These are phyloP conservation scores for Caenorhabditis tropicalis DNA, from an alignment of 1,140 invertebrate species.

Conservation along the genomic window DNA sequence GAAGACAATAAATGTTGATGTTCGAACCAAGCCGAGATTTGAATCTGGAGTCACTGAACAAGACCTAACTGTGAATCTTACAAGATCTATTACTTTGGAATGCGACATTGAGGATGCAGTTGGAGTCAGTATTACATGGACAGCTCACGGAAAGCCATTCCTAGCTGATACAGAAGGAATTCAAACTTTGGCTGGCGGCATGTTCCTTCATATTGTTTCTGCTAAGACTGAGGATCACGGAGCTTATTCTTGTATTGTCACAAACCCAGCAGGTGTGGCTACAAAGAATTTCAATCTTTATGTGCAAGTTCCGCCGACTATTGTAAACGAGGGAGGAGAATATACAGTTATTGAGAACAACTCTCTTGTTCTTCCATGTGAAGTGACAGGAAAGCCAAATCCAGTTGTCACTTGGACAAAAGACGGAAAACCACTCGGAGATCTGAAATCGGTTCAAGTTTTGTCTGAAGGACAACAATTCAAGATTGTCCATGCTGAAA, in stretches of 20 bases:
- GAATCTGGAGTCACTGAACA: background rate
- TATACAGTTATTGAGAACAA: slow-evolving; percentile 65
- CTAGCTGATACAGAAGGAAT: slow-evolving; percentile 28
- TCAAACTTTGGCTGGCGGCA: slow-evolving; percentile 51
- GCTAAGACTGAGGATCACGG: slow-evolving; percentile 74
- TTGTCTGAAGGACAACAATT: slow-evolving; percentile 61
- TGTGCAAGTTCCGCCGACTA: slow-evolving; percentile 69
- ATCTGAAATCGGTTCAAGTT: slow-evolving; percentile 54
- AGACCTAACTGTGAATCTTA: slow-evolving; percentile 50
- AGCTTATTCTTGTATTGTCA: slow-evolving; percentile 54
- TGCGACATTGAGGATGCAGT: slow-evolving; percentile 52
- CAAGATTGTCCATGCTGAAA: slow-evolving; percentile 57
- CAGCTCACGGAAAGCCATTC: slow-evolving; percentile 49
- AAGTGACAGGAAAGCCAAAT: slow-evolving; percentile 71
- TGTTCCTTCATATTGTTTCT: slow-evolving; percentile 70
- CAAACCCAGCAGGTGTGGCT: slow-evolving; percentile 72
- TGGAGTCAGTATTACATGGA: slow-evolving; percentile 48
- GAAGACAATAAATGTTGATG: slow-evolving; percentile 65
- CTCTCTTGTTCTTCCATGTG: slow-evolving; percentile 72
- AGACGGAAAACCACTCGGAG: slow-evolving; percentile 47
- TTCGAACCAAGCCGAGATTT: slow-evolving; percentile 60
- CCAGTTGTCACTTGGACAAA: slow-evolving; percentile 64
- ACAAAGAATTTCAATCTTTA: slow-evolving; percentile 71
- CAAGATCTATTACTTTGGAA: slow-evolving; percentile 58
- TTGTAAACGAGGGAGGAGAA: slow-evolving; percentile 63